phyloP scores from a whole-genome alignment of 2,797 vertebrate species.

The Cheirogaleus major region DNA sequence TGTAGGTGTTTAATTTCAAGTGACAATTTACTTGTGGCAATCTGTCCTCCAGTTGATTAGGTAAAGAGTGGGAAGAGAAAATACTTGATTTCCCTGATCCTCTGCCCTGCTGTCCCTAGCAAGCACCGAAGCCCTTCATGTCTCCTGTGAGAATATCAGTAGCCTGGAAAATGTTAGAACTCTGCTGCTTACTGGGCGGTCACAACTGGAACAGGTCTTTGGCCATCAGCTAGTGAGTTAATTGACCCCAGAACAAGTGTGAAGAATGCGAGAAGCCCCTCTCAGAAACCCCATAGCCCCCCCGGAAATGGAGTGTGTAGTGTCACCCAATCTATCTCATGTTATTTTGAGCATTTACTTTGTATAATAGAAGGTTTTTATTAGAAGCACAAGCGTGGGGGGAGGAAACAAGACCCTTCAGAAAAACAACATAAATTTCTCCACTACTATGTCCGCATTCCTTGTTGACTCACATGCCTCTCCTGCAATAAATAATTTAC shows the following conservation, averaged over 20 bases:
- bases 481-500: constrained; percentile 85
- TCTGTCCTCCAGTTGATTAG: background rate
- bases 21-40: background rate
- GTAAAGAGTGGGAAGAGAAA: background rate
- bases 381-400: constrained; percentile 41
- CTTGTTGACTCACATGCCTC: constrained; percentile 78
- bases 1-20: background rate
- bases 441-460: constrained; percentile 76
- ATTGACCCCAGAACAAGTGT: background rate
- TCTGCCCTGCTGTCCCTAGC: background rate
- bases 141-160: background rate
- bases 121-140: background rate
- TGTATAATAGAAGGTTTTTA: constrained; percentile 49
- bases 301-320: background rate
- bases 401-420: background rate
- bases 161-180: background rate
- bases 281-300: background rate
- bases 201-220: background rate
- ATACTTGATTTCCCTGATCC: background rate
- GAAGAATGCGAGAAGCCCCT: background rate
- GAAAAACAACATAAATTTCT: constrained; percentile 77
- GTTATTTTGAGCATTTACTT: constrained; percentile 58
- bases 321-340: background rate
- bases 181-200: background rate
- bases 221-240: background rate